Conservation (phyloP, 2,888 invertebrate genomes). For the Agrotis puta region DNA sequence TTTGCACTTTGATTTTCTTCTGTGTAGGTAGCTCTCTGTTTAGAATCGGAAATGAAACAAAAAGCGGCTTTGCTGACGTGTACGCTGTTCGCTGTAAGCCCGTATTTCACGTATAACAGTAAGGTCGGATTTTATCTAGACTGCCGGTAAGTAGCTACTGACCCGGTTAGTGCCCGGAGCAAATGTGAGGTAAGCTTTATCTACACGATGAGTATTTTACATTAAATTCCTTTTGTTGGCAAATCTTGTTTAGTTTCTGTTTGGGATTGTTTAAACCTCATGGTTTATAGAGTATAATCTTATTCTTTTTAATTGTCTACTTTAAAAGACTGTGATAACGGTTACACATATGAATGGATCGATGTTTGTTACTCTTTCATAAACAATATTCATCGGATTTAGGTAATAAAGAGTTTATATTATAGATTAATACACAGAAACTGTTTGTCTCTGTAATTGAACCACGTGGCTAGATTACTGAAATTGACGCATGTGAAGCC, state of each 20-base stretch:
- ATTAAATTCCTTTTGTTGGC: conserved; percentile 18
- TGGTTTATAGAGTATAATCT: neutral
- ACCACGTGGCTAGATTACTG: too few species aligned
- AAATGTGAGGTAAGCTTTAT: neutral
- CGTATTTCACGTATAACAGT: conserved; percentile 23
- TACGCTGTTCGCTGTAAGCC: neutral
- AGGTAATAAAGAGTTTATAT: too few species aligned
- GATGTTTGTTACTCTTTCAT: too few species aligned
- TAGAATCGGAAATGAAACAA: conserved; percentile 40
- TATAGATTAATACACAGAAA: too few species aligned
- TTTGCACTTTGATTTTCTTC: conserved; percentile 35
- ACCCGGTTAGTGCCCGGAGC: neutral
- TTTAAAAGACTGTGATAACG: too few species aligned
- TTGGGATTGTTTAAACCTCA: neutral
- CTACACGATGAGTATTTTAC: neutral
- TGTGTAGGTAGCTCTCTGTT: conserved; percentile 12
- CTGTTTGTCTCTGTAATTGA: too few species aligned
- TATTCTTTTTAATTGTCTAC: too few species aligned
- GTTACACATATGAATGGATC: too few species aligned
- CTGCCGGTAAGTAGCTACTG: conserved; percentile 1
- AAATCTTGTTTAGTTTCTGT: conserved; percentile 5
- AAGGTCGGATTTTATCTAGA: conserved; percentile 27
- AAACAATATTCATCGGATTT: too few species aligned
- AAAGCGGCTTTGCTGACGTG: conserved; percentile 19
- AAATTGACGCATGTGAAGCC: too few species aligned